Evolutionary conservation across 2,888 invertebrate genomes (phyloP), one percentile per base, ranked within the genome.

Genomic region (Papilio gigon): DNA sequence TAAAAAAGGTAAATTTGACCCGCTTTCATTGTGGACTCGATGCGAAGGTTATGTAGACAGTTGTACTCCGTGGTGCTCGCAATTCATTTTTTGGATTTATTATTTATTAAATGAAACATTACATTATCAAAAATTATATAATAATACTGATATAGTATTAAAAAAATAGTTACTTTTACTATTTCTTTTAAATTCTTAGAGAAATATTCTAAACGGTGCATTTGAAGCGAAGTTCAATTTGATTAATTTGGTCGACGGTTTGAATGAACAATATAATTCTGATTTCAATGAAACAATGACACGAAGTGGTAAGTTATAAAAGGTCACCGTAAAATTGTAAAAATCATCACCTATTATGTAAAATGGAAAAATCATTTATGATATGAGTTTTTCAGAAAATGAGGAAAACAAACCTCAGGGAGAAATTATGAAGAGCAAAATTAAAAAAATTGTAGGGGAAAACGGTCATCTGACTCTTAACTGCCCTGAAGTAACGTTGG

Each of bases 401-500:
- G 14, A 5, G 42, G 42, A 30, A 42, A 62, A 62, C 30, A 37
- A 8, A 35, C 42, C n/a, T 11, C 64, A 17, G 2, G 37, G 56
- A 17, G 42, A 62, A 6, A 58, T 59, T 8, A 25, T 60, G 2
- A 70, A 62, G 62, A 71, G 70, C 30, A 78, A 71, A 68, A 71
- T 65, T 86, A 88, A 69, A 82, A 75, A 72, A 68, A 76, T 93
- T 42, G 77, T 94, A 42, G 83, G 87, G 17, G 93, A 94, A 81
- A 90, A 93, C 71, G 89, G 92, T 2, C 92, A 93, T 78, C 78
- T 94, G 47, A 89, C 90, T 4, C 77, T 94, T 44, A 76, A 88
- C 33, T 94, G 94, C 78, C 93, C 93, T 2, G 94, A 94, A 87
- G 85, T 92, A 22, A 86, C 83, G 47, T 67, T 86, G 64, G 89